These are phyloP conservation scores for Halyomorpha halys DNA, from an alignment of 1,140 invertebrate genomes.

Conservation along the genomic window DNA sequence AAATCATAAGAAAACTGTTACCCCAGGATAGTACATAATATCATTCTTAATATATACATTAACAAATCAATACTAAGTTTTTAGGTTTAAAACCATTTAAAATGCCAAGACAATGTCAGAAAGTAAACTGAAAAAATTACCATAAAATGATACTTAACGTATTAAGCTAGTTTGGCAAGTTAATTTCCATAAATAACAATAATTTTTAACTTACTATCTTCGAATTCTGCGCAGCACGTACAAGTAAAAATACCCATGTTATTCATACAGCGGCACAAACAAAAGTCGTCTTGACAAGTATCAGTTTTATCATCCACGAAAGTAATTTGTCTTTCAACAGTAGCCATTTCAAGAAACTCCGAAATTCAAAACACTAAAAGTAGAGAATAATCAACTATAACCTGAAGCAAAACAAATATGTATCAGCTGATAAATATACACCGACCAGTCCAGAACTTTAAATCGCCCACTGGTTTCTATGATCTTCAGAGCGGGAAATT, in stretches of 20 bases:
- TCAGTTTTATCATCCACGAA: conserved; percentile 7
- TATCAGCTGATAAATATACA: conserved; percentile 4
- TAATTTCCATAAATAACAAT: too few relatives aligned
- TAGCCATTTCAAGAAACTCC: conserved; percentile 8
- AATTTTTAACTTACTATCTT: conserved; percentile 13
- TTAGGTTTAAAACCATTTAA: too few relatives aligned
- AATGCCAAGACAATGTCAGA: too few relatives aligned
- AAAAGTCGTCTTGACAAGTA: conserved; percentile 15
- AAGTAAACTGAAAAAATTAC: too few relatives aligned
- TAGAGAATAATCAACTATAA: background rate
- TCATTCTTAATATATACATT: too few relatives aligned
- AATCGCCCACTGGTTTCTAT: background rate
- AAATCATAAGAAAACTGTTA: too few relatives aligned
- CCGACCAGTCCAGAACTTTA: conserved; percentile 2
- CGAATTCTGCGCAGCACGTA: conserved; percentile 11
- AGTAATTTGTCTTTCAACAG: conserved; percentile 14
- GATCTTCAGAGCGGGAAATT: background rate
- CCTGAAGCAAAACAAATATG: conserved; percentile 17
- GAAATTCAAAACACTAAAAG: background rate
- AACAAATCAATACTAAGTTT: too few relatives aligned
- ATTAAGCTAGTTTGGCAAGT: too few relatives aligned
- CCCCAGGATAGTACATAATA: too few relatives aligned
- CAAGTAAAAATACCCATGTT: conserved; percentile 6
- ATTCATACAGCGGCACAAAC: conserved; percentile 10
- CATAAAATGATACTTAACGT: too few relatives aligned